Evolutionary conservation across 2,113 vertebrate genomes (phyloP).

Genomic region (Girardinichthys multiradiatus): DNA sequence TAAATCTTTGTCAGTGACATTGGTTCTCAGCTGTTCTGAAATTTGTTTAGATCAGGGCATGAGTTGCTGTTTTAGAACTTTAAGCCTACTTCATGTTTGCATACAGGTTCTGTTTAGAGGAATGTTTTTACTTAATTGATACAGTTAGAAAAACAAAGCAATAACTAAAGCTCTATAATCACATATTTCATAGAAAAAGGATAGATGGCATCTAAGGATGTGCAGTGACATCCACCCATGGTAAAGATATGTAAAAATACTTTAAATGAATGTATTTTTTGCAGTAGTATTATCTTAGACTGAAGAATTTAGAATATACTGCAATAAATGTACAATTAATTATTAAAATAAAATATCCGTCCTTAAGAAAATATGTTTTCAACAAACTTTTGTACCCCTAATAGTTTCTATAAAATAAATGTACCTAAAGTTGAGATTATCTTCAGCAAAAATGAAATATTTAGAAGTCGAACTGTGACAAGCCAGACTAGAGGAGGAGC

Average conservation of each 20-base stretch:
- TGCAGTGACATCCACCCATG: background rate
- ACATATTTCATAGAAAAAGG: background rate
- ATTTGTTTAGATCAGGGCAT: background rate
- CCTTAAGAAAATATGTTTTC: no score
- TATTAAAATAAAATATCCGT: no score
- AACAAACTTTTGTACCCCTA: background rate
- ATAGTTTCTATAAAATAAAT: background rate
- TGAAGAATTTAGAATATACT: background rate
- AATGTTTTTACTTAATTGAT: background rate
- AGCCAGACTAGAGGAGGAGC: background rate
- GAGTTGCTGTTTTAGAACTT: background rate
- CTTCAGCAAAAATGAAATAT: background rate
- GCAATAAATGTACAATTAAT: no score
- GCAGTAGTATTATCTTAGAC: background rate
- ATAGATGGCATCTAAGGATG: background rate
- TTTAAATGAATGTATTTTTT: background rate
- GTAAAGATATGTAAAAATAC: background rate
- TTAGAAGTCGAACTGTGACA: background rate
- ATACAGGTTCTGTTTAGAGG: background rate
- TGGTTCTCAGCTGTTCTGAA: background rate
- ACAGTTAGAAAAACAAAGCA: background rate
- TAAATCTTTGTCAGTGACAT: background rate
- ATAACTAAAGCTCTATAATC: background rate
- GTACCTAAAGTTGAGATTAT: background rate
- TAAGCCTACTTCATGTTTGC: background rate